Evolutionary conservation across 2,888 invertebrate species (phyloP).

Genomic region (Stomorhina lunata): DNA sequence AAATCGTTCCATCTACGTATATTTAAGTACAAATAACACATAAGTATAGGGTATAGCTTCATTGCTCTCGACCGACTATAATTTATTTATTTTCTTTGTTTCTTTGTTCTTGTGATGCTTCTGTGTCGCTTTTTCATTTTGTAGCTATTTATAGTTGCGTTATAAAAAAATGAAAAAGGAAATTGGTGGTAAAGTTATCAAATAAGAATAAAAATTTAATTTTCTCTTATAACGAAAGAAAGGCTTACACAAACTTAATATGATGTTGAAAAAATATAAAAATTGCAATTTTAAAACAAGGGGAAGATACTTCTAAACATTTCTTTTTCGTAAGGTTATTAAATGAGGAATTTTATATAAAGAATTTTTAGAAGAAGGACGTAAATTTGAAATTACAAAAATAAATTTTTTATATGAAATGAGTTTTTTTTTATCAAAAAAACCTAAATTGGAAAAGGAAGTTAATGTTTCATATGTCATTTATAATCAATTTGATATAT

Average conservation of each 20-base stretch:
- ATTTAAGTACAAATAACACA: too few relatives aligned
- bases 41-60: too few relatives aligned
- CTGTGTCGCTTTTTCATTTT: neutral
- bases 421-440: neutral
- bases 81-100: too few relatives aligned
- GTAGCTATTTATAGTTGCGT: constrained; percentile 14
- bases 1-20: too few relatives aligned
- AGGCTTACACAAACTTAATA: neutral
- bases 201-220: constrained; percentile 58
- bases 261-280: neutral
- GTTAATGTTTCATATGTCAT: neutral
- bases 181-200: constrained; percentile 60
- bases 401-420: neutral
- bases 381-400: neutral
- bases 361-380: neutral
- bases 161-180: neutral
- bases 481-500: neutral
- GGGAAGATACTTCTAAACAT: neutral
- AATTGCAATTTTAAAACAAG: neutral
- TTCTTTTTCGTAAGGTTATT: too few relatives aligned
- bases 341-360: constrained; percentile 16
- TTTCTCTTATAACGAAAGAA: constrained; percentile 31
- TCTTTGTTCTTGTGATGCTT: constrained; percentile 25
- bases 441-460: neutral
- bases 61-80: too few relatives aligned